Evolutionary conservation across 1,140 invertebrate species (phyloP), one percentile per base, ranked within the genome.

Genomic region (Neodiprion lecontei): DNA sequence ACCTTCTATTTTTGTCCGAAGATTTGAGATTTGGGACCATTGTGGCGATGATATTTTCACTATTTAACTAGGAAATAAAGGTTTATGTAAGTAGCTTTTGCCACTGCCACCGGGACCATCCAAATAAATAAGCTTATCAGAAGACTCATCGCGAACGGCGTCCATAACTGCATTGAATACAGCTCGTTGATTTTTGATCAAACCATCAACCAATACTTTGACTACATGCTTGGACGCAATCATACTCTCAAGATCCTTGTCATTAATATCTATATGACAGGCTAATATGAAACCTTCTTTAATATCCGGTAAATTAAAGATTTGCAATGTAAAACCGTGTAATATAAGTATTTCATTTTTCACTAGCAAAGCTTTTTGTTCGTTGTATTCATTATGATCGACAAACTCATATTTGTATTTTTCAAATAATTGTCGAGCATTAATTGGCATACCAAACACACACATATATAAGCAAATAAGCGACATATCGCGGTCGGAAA

Each of bases 221-320:
- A 74, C 23, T n/a, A 50, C 48, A 1, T 21, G 11, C 50, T 74
- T 68, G 21, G 23, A 76, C 8, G 50, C n/a, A 72, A 67, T 65
- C 14, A 21, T 65, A 48, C 70, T 21, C 66, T 69, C 40, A 70
- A 50, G 47, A 11, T 76, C 40, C 17, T 17, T 17, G 17, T 17
- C 0, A 17, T 17, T 17, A 17, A 17, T 17, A 66, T 17, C 48
- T 17, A 17, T 72, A 74, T 17, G 23, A 73, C 66, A 68, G 1
- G 14, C 40, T 28, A 48, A 68, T 67, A 48, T 9, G 47, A 12
- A 68, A 48, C 1, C 67, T 21, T 77, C 72, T 69, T 79, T 53
- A 76, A 74, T 61, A 67, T 69, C 11, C 80, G 74, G 72, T 77
- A 72, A 75, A 61, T 75, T 49, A 61, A 73, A 77, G 71, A 74